phyloP scores from a whole-genome alignment of 2,797 vertebrate species.

The Vultur gryphus region DNA sequence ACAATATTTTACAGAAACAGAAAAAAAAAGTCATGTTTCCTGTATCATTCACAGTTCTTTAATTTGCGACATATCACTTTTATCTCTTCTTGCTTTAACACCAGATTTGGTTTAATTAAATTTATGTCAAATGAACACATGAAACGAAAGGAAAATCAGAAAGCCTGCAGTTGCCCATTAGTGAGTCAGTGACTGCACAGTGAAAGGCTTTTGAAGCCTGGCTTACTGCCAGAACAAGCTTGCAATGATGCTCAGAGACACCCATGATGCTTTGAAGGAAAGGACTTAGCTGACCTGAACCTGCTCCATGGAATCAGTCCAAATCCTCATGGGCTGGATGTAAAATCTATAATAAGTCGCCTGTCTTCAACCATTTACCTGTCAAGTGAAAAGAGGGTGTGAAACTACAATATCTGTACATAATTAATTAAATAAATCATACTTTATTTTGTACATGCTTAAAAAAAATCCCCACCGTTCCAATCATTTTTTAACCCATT shows the following conservation, averaged over 20 bases:
- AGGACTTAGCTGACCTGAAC: slow-evolving; percentile 80
- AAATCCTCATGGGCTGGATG: slow-evolving; percentile 74
- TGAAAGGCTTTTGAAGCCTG: slow-evolving; percentile 83
- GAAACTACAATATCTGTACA: slow-evolving; percentile 16
- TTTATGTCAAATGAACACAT: slow-evolving; percentile 85
- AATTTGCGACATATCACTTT: slow-evolving; percentile 82
- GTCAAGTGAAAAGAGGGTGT: slow-evolving; percentile 60
- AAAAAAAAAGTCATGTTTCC: slow-evolving; percentile 67
- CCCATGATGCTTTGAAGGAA: slow-evolving; percentile 81
- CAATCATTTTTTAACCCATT: background rate
- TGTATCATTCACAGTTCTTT: slow-evolving; percentile 79
- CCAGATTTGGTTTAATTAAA: slow-evolving; percentile 86
- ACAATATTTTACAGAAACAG: slow-evolving; percentile 75
- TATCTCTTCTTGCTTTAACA: slow-evolving; percentile 80
- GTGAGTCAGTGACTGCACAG: slow-evolving; percentile 80
- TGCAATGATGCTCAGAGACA: slow-evolving; percentile 79
- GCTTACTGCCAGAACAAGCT: slow-evolving; percentile 81
- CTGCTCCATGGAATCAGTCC: slow-evolving; percentile 74
- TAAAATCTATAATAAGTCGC: slow-evolving; percentile 76
- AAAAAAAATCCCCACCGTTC: background rate
- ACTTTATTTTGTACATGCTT: background rate
- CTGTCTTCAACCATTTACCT: slow-evolving; percentile 74
- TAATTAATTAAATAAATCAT: slow-evolving; percentile 55
- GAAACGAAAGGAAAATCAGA: slow-evolving; percentile 82
- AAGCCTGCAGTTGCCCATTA: slow-evolving; percentile 84